phyloP scores from a whole-genome alignment of 1,140 invertebrate species.

The Drosophila sturtevanti region DNA sequence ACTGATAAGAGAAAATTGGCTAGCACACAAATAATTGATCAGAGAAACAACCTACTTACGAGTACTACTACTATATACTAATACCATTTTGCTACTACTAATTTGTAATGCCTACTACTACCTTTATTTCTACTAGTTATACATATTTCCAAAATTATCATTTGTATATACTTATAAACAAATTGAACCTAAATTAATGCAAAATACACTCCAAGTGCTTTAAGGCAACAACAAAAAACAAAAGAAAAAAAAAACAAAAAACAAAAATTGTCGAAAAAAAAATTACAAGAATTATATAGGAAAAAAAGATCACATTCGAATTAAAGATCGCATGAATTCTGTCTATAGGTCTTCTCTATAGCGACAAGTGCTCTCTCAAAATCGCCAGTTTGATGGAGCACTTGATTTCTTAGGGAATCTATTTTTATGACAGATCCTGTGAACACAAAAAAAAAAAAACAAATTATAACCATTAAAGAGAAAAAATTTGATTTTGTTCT shows the following conservation, averaged over 20 bases:
- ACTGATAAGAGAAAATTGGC: slow-evolving; percentile 33
- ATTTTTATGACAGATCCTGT: slow-evolving; percentile 15
- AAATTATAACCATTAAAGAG: slow-evolving; percentile 45
- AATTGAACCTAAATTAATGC: slow-evolving; percentile 55
- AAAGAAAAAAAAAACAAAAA: slow-evolving; percentile 13
- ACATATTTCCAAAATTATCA: slow-evolving; percentile 73
- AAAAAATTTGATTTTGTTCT: slow-evolving; percentile 75
- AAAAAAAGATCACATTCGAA: slow-evolving; percentile 67
- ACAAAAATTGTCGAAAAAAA: slow-evolving; percentile 29
- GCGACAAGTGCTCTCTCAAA: slow-evolving; percentile 29
- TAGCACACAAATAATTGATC: slow-evolving; percentile 69
- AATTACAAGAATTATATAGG: slow-evolving; percentile 37
- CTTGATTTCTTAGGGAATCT: not conserved
- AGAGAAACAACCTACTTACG: slow-evolving; percentile 67
- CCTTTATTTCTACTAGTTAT: slow-evolving; percentile 62
- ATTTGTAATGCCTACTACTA: slow-evolving; percentile 73
- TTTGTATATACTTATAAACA: slow-evolving; percentile 75
- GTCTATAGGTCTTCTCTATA: not conserved
- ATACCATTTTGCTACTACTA: slow-evolving; percentile 78
- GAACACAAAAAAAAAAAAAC: slow-evolving; percentile 48
- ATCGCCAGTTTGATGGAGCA: slow-evolving; percentile 70
- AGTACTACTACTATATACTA: slow-evolving; percentile 73
- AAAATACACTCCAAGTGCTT: slow-evolving; percentile 81
- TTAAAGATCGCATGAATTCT: slow-evolving; percentile 38
- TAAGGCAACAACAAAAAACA: slow-evolving; percentile 65